Evolutionary conservation across 2,888 invertebrate genomes (phyloP).

Genomic region (Nemotelus pantherinus): DNA sequence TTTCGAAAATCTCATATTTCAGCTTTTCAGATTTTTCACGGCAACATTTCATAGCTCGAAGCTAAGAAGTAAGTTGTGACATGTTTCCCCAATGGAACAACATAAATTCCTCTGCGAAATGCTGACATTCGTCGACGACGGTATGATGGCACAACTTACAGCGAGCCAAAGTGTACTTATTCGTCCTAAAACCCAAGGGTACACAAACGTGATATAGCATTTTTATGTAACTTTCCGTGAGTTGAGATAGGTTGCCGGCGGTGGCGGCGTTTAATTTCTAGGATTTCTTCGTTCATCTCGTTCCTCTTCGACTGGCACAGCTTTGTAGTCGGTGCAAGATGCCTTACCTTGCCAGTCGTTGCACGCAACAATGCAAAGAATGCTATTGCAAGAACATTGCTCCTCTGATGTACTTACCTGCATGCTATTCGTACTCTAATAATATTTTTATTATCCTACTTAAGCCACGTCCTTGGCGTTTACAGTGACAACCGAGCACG

Average conservation of each 20-base stretch:
- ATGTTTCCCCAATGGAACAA: conserved; percentile 25
- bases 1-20: not conserved
- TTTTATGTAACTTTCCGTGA: conserved; percentile 24
- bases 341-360: too few species aligned
- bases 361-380: conserved; percentile 9
- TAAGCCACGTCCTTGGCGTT: not conserved
- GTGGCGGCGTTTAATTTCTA: too few species aligned
- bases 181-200: conserved; percentile 19
- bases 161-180: conserved; percentile 9
- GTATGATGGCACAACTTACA: conserved; percentile 22
- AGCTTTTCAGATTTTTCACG: not conserved
- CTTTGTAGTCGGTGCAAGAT: too few species aligned
- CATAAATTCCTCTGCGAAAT: conserved; percentile 25
- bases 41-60: not conserved
- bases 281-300: too few species aligned
- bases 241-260: not conserved
- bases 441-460: conserved; percentile 22
- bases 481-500: not conserved
- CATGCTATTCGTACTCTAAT: not conserved
- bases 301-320: too few species aligned
- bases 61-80: conserved; percentile 18
- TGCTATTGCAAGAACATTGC: conserved; percentile 18
- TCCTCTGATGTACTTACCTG: conserved; percentile 8
- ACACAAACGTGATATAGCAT: conserved; percentile 32
- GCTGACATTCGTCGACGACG: conserved; percentile 13